phyloP scores from a whole-genome alignment of 2,888 invertebrate genomes.

The Augochlorella aurata region DNA sequence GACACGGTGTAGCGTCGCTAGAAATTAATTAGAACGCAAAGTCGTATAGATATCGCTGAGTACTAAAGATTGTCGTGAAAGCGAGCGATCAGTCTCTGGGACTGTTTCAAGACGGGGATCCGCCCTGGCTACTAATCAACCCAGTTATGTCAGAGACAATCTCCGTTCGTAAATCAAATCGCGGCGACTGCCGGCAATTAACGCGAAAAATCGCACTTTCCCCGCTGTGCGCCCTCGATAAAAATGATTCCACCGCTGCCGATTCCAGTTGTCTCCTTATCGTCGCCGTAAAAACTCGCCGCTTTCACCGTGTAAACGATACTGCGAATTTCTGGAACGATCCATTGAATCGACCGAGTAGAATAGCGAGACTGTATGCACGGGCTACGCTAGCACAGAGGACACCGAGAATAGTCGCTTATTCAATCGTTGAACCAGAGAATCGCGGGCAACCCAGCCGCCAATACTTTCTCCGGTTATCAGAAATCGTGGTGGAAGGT shows the following conservation, averaged over 20 bases:
- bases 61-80: conserved; percentile 9
- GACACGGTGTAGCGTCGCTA: not conserved
- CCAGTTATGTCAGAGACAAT: conserved; percentile 57
- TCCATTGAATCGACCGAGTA: not conserved
- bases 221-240: not conserved
- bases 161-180: conserved; percentile 56
- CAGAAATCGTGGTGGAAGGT: conserved; percentile 28
- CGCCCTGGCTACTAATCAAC: conserved; percentile 46
- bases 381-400: too few species aligned
- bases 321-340: conserved; percentile 19
- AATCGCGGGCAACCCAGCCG: conserved; percentile 23
- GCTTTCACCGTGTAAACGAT: conserved; percentile 41
- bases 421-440: conserved; percentile 17
- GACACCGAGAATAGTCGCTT: not conserved
- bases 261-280: conserved; percentile 11
- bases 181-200: conserved; percentile 31
- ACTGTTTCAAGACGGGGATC: conserved; percentile 24
- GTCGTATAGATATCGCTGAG: not conserved
- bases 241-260: not conserved
- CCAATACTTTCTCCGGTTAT: conserved; percentile 54
- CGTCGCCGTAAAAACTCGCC: conserved; percentile 19
- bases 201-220: conserved; percentile 40
- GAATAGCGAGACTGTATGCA: not conserved
- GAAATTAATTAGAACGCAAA: conserved; percentile 18
- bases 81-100: not conserved